Conservation (phyloP, 1,140 invertebrate species). For the Cherax destructor region DNA sequence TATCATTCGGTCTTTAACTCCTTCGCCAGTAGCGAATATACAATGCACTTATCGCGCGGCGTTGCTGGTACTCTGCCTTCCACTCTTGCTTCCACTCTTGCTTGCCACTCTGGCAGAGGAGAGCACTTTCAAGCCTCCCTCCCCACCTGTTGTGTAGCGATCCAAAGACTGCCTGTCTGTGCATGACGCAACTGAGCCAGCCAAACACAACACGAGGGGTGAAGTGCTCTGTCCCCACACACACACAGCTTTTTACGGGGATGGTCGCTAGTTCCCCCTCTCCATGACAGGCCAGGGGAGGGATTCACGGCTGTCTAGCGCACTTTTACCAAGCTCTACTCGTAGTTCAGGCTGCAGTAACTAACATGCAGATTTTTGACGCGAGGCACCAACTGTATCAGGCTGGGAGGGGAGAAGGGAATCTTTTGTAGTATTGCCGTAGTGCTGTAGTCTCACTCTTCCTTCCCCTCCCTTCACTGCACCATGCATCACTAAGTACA, state of each 20-base stretch:
- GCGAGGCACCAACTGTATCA: slow-evolving; percentile 24
- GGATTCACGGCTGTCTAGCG: slow-evolving; percentile 58
- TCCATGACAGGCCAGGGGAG: slow-evolving; percentile 61
- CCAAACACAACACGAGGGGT: slow-evolving; percentile 63
- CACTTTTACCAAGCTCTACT: slow-evolving; percentile 54
- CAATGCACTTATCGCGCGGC: slow-evolving; percentile 33
- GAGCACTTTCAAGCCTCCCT: slow-evolving; percentile 54
- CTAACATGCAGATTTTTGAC: slow-evolving; percentile 58
- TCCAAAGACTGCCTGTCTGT: slow-evolving; percentile 67
- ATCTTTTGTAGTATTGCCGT: slow-evolving; percentile 36
- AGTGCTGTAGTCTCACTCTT: background rate
- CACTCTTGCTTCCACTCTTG: background rate
- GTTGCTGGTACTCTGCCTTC: background rate
- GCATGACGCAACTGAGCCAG: slow-evolving; percentile 58
- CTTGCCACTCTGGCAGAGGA: slow-evolving; percentile 37
- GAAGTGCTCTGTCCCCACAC: slow-evolving; percentile 51
- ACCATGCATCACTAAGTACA: slow-evolving; percentile 22
- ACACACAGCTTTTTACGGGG: slow-evolving; percentile 44
- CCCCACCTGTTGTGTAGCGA: slow-evolving; percentile 66
- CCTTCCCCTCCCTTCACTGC: background rate
- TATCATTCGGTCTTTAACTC: background rate
- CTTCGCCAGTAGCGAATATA: slow-evolving; percentile 16
- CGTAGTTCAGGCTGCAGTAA: slow-evolving; percentile 55
- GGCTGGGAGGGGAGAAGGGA: background rate
- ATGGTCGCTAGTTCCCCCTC: slow-evolving; percentile 58